A percentile compares a stretch with the other conserved stretches of the same genome.
These are phyloP conservation scores for Chrysochloris asiatica DNA, from an alignment of 2,113 vertebrate species.

Conservation along the genomic window DNA sequence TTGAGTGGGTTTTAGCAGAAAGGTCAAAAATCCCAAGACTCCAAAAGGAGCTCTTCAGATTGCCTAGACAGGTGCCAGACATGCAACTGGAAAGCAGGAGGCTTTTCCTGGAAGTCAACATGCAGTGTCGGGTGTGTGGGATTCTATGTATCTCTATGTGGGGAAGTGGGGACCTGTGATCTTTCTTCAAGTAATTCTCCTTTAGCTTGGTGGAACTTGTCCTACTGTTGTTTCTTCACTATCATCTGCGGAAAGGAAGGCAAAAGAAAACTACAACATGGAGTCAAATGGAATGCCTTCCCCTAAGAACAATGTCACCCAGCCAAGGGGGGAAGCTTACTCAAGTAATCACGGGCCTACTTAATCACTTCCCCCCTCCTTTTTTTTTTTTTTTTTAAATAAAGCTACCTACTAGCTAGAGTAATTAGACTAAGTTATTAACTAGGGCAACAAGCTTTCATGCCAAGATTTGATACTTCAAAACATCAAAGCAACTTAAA, in stretches of 20 bases:
- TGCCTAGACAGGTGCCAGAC: neutral
- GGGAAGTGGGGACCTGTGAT: neutral
- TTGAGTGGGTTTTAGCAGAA: conserved; percentile 15
- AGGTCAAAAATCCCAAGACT: conserved; percentile 52
- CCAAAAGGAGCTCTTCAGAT: neutral
- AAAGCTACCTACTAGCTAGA: conserved; percentile 46
- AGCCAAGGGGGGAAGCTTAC: neutral
- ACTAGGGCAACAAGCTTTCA: conserved; percentile 45
- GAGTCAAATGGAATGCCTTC: neutral
- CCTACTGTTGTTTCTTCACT: conserved; percentile 28
- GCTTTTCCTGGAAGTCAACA: conserved; percentile 36
- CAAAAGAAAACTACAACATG: neutral
- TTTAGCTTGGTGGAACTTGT: neutral
- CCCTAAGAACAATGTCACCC: neutral
- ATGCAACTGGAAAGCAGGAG: neutral
- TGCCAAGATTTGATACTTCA: conserved; percentile 56
- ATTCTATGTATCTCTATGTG: neutral
- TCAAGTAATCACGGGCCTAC: neutral
- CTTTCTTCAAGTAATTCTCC: conserved; percentile 26
- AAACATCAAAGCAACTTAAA: conserved; percentile 67
- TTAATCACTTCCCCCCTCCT: neutral
- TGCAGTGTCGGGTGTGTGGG: neutral
- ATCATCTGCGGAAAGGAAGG: neutral
- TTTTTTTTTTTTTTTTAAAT: neutral
- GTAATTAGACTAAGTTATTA: conserved; percentile 64